Base-by-base conservation (phyloP, 1,140 invertebrate species). In the Drosophila watanabei region DNA sequence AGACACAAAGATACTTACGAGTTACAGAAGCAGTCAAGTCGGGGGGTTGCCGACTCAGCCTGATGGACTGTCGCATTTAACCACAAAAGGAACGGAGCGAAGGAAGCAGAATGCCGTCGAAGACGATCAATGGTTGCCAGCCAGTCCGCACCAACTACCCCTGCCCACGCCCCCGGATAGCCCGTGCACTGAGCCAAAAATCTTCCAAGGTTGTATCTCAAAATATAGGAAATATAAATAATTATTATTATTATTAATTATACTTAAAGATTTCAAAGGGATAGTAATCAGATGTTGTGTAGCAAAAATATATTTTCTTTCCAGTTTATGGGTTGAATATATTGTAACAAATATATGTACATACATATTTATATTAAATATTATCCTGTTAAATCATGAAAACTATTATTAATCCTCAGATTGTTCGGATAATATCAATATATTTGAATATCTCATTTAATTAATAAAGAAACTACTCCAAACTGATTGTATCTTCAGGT, bases 21-120 rank as follows among this genome's bases (percentile, higher is more conserved):
- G 83, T 63, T 64, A 65, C 65, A 59, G 63, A 57, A 45, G 80
- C 49, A 63, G 52, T 20, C 63, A 46, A 63, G 43, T 14, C 59
- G 51, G 30, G 45, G 64, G 54, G 73, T 71, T 66, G 70, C 63
- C 59, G 60, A 59, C 71, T 51, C 37, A 56, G 76, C 18, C 60
- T 52, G 80, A 77, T 46, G 69, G 63, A 83, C 77, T 82, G 77
- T 68, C 75, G 80, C 63, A 88, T 79, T 89, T 86, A 90, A 90
- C 87, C 87, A 91, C 86, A 90, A 86, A 77, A 91, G 79, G 79
- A 90, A 90, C 82, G 87, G 72, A 86, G 89, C 75, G 66, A 76
- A 90, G 86, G 86, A 90, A 89, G 86, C 86, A 89, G 82, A 86
- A 75, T 58, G 75, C 63, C 69, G 76, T 51, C 77, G 69, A 79